Conservation (phyloP, 53 echinoderm and acorn worm species). For the Temnopleurus reevesii region DNA sequence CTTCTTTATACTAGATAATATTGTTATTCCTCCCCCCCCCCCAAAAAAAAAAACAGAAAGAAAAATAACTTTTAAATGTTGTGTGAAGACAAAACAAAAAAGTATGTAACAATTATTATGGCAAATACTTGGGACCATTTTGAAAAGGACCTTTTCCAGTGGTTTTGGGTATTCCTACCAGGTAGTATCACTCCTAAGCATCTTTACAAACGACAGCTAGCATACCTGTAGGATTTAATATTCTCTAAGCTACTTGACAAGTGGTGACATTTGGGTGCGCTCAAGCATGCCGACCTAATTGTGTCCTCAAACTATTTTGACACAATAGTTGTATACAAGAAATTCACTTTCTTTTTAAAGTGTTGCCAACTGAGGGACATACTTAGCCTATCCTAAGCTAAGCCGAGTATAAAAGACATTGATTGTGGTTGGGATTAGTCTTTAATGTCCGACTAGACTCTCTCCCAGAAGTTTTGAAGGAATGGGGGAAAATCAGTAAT, state of each 20-base stretch:
- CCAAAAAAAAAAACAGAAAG: no score
- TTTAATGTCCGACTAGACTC: background rate
- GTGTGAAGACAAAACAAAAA: no score
- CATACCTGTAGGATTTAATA: slow-evolving; percentile 74
- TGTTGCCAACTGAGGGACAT: background rate
- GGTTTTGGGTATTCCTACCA: no score
- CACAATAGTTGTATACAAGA: slow-evolving; percentile 51
- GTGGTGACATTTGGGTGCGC: background rate
- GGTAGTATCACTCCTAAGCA: background rate
- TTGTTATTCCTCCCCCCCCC: no score
- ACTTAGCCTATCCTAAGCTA: background rate
- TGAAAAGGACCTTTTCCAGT: no score
- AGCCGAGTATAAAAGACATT: background rate
- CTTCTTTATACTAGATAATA: no score
- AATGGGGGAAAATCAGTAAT: no score
- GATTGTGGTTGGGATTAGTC: background rate
- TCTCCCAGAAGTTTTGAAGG: background rate
- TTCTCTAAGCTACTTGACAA: background rate
- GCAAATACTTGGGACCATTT: no score
- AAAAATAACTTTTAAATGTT: no score
- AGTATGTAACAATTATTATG: no score
- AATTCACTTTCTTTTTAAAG: slow-evolving; percentile 13
- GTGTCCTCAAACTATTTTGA: background rate
- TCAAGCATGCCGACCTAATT: background rate
- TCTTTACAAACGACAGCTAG: background rate